Percentiles rank a stretch among this genome's conserved stretches.
Evolutionary conservation across 2,797 vertebrate species (phyloP).

Genomic region (Hoplostethus atlanticus): DNA sequence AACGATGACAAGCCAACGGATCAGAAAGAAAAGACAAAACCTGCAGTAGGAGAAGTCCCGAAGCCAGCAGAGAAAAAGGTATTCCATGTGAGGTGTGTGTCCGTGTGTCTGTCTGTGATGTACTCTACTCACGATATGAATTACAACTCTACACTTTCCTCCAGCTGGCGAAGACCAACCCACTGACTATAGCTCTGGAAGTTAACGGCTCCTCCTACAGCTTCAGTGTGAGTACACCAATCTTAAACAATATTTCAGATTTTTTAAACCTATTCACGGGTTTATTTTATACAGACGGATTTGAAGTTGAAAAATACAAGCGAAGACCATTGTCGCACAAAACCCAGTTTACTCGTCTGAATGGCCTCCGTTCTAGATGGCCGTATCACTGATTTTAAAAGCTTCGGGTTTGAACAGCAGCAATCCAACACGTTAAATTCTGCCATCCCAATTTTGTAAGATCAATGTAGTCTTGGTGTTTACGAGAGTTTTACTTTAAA

Average conservation of each 20-base stretch:
- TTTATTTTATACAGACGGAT: background rate
- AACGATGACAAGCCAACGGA: background rate
- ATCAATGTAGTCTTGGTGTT: background rate
- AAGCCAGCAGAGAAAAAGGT: background rate
- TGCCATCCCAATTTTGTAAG: background rate
- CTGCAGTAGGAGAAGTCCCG: background rate
- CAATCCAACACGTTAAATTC: background rate
- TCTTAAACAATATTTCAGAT: background rate
- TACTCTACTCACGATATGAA: background rate
- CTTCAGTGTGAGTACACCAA: conserved; percentile 82
- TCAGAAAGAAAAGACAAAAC: background rate
- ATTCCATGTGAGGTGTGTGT: conserved; percentile 33
- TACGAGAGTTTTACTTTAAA: background rate
- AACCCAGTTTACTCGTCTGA: background rate
- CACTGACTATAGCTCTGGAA: conserved; percentile 69
- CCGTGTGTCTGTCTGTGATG: background rate
- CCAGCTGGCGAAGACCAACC: conserved; percentile 57
- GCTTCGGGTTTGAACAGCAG: background rate
- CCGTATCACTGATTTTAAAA: background rate
- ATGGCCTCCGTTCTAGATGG: too few species aligned
- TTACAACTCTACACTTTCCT: conserved; percentile 26
- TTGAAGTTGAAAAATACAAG: background rate
- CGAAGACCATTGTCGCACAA: background rate
- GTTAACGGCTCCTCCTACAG: conserved; percentile 74
- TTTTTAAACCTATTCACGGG: background rate